Evolutionary conservation across 2,113 vertebrate genomes (phyloP).

Genomic region (Bos javanicus): DNA sequence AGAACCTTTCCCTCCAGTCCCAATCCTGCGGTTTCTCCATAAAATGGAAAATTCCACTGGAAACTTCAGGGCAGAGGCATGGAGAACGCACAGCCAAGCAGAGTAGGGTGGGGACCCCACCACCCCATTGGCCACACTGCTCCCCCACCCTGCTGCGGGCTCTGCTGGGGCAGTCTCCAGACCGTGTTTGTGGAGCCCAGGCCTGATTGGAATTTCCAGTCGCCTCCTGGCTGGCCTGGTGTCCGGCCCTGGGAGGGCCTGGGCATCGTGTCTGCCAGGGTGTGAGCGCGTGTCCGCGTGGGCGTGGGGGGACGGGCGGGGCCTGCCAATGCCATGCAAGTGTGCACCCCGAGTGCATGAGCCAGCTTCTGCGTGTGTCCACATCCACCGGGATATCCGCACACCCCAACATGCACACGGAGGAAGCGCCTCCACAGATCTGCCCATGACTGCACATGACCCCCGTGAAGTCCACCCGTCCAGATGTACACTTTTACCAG

Average conservation of each 20-base stretch:
- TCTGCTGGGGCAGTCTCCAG: neutral
- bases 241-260: conserved; percentile 44
- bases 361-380: neutral
- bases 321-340: neutral
- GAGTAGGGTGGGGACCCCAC: conserved; percentile 62
- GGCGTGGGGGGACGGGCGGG: neutral
- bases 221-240: conserved; percentile 53
- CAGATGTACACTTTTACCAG: neutral
- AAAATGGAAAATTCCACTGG: conserved; percentile 73
- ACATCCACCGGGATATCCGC: neutral
- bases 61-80: conserved; percentile 56
- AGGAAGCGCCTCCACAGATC: neutral
- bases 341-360: neutral
- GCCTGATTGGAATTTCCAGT: conserved; percentile 68
- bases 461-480: neutral
- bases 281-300: conserved; percentile 49
- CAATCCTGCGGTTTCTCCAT: conserved; percentile 10
- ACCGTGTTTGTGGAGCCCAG: conserved; percentile 64
- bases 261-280: conserved; percentile 46
- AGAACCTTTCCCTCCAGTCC: neutral
- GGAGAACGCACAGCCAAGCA: conserved; percentile 34
- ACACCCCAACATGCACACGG: neutral
- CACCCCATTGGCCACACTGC: conserved; percentile 28
- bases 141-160: conserved; percentile 42
- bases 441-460: neutral